Evolutionary conservation across 1,140 invertebrate species (phyloP).

Genomic region (Nomia melanderi): DNA sequence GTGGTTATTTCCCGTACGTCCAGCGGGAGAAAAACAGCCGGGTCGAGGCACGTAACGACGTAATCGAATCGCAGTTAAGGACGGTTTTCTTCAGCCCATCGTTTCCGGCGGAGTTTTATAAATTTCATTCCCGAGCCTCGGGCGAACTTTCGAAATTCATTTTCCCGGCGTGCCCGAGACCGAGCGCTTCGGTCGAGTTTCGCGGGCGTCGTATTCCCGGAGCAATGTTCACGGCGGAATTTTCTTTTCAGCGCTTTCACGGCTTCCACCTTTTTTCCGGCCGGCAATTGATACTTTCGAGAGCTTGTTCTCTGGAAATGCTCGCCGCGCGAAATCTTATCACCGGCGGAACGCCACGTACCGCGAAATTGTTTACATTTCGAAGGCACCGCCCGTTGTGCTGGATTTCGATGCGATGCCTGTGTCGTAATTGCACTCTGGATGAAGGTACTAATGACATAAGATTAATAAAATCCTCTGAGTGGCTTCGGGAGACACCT

Average conservation of each 20-base stretch:
- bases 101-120: background rate
- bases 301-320: slow-evolving; percentile 2
- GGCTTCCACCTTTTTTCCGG: background rate
- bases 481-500: too few relatives aligned
- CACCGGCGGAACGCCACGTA: background rate
- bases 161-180: background rate
- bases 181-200: background rate
- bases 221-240: background rate
- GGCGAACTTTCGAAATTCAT: slow-evolving; percentile 8
- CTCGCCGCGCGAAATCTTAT: slow-evolving; percentile 1
- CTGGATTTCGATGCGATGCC: background rate
- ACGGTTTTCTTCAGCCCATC: background rate
- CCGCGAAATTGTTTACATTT: slow-evolving; percentile 1
- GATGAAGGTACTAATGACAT: background rate
- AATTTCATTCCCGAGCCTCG: background rate
- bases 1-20: background rate
- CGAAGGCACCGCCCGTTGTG: background rate
- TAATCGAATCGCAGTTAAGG: slow-evolving; percentile 10
- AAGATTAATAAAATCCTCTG: too few relatives aligned
- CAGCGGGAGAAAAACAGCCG: too few relatives aligned
- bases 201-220: background rate
- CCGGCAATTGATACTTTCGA: slow-evolving; percentile 12
- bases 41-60: too few relatives aligned
- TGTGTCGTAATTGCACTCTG: background rate
- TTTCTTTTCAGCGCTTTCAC: slow-evolving; percentile 12